A percentile compares a stretch with the other conserved stretches of the same genome.
Evolutionary conservation across 1,140 invertebrate genomes (phyloP).

Genomic region (Bombus pyrosoma): DNA sequence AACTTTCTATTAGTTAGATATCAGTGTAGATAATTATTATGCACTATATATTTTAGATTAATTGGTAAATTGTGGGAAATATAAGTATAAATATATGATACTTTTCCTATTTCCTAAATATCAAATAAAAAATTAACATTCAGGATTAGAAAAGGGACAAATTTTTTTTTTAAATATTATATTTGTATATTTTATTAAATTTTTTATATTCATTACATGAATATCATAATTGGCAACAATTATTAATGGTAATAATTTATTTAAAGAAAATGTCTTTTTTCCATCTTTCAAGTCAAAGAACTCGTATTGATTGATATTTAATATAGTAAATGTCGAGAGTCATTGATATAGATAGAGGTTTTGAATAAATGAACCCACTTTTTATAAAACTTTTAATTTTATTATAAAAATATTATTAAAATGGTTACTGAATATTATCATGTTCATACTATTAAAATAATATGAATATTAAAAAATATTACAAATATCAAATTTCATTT

Average conservation of each 20-base stretch:
- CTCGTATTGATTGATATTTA: conserved; percentile 1
- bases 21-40: background rate
- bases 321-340: background rate
- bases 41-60: too few species aligned
- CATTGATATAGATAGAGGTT: background rate
- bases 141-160: too few species aligned
- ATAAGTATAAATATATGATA: background rate
- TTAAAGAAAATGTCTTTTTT: too few species aligned
- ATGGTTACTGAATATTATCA: background rate
- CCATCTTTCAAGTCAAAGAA: background rate
- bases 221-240: too few species aligned
- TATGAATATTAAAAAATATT: background rate
- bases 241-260: too few species aligned
- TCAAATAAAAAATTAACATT: background rate
- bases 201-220: too few species aligned
- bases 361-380: background rate
- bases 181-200: too few species aligned
- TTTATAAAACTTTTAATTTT: background rate
- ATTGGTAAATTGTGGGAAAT: too few species aligned
- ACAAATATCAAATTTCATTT: background rate
- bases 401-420: background rate
- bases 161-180: too few species aligned
- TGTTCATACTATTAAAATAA: background rate
- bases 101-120: too few species aligned
- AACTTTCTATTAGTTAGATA: too few species aligned